These are phyloP conservation scores for Chaetophractus vellerosus DNA, from an alignment of 2,797 vertebrate species.

Conservation along the genomic window DNA sequence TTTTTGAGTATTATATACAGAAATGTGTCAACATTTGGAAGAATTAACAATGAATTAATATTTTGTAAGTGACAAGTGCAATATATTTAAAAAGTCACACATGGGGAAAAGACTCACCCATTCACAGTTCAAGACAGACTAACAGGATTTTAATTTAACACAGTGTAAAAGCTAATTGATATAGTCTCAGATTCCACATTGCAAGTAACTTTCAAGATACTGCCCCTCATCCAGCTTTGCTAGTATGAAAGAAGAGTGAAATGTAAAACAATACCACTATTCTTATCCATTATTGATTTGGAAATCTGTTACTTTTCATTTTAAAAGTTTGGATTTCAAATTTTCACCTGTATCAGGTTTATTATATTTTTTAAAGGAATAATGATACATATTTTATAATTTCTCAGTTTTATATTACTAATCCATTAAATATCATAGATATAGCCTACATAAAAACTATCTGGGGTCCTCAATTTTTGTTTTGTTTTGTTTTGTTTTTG, in stretches of 20 bases:
- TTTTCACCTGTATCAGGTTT: neutral
- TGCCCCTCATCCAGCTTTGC: neutral
- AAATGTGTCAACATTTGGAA: neutral
- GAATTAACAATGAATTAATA: neutral
- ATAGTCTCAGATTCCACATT: neutral
- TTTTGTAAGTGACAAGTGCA: neutral
- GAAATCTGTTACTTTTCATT: conserved; percentile 1
- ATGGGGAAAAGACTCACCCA: neutral
- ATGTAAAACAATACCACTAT: neutral
- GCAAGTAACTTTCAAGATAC: neutral
- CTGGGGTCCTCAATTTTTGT: neutral
- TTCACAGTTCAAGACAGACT: neutral
- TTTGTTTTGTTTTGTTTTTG: no score
- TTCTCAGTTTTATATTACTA: neutral
- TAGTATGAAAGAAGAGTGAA: conserved; percentile 27
- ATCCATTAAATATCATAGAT: neutral
- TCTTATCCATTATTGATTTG: neutral
- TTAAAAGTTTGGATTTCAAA: neutral
- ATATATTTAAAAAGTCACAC: neutral
- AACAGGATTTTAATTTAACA: neutral
- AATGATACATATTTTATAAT: neutral
- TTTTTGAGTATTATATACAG: neutral
- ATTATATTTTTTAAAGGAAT: neutral
- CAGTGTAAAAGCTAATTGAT: neutral
- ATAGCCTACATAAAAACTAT: neutral